Evolutionary conservation across 1,140 invertebrate genomes (phyloP).

Genomic region (Pomacea maculata): DNA sequence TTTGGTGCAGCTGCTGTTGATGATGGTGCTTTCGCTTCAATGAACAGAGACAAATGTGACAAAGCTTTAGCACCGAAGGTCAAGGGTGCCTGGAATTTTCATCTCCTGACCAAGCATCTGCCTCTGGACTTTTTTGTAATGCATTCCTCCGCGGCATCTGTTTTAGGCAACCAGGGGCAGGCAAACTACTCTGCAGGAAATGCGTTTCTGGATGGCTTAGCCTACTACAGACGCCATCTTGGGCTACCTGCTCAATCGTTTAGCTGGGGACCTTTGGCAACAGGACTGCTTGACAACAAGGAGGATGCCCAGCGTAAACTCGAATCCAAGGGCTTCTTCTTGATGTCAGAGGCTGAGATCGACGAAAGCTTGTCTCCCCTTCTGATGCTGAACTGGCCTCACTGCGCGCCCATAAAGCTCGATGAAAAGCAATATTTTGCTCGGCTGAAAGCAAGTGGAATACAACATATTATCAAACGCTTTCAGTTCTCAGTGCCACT

Average conservation of each 20-base stretch:
- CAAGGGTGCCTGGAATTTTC: conserved; percentile 53
- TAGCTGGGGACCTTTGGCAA: conserved; percentile 44
- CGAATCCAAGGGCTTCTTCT: conserved; percentile 22
- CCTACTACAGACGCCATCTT: conserved; percentile 33
- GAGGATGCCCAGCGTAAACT: conserved; percentile 16
- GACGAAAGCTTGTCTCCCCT: conserved; percentile 18
- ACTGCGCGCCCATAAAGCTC: conserved; percentile 25
- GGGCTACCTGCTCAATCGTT: conserved; percentile 40
- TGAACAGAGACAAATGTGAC: conserved; percentile 35
- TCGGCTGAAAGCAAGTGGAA: background rate
- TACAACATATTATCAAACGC: background rate
- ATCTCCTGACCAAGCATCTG: conserved; percentile 35
- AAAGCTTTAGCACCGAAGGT: conserved; percentile 40
- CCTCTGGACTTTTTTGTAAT: conserved; percentile 47
- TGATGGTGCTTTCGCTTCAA: conserved; percentile 1
- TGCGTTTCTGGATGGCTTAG: conserved; percentile 43
- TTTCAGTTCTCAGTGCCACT: background rate
- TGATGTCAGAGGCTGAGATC: conserved; percentile 26
- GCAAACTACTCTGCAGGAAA: conserved; percentile 48
- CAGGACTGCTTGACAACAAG: conserved; percentile 34
- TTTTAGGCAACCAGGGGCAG: conserved; percentile 44
- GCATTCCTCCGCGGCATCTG: conserved; percentile 42
- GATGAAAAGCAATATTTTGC: conserved; percentile 15
- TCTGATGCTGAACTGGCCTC: conserved; percentile 23
- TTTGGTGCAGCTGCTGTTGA: conserved; percentile 1